phyloP scores from a whole-genome alignment of 2,797 vertebrate species.

The Miichthys miiuy region DNA sequence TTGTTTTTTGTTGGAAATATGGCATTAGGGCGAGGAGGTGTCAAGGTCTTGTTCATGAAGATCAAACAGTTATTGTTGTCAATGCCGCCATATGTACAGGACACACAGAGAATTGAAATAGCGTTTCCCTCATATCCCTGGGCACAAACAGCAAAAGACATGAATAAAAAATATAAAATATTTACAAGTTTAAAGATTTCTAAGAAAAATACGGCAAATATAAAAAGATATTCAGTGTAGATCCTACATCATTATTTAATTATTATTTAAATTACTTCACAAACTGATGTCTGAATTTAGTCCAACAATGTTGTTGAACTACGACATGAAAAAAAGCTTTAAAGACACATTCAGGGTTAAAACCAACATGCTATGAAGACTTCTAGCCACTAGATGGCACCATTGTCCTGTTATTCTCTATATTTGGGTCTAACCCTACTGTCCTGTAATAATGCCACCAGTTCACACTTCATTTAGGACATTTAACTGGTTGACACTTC shows the following conservation, averaged over 20 bases:
- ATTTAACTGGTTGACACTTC: neutral
- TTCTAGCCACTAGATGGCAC: conserved; percentile 67
- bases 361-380: neutral
- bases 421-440: neutral
- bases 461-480: neutral
- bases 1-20: neutral
- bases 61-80: too few species aligned
- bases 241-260: too few species aligned
- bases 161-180: too few species aligned
- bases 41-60: neutral
- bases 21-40: neutral
- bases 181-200: too few species aligned
- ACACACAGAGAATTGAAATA: too few species aligned
- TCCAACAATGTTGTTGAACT: neutral
- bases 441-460: neutral
- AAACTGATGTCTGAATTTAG: neutral
- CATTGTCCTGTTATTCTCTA: neutral
- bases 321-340: neutral
- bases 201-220: too few species aligned
- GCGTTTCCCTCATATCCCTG: too few species aligned
- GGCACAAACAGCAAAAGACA: too few species aligned
- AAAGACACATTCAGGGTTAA: neutral
- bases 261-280: neutral
- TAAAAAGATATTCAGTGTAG: too few species aligned
- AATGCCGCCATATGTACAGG: too few species aligned